phyloP scores from a whole-genome alignment of 2,113 vertebrate species.

The Xiphias gladius region DNA sequence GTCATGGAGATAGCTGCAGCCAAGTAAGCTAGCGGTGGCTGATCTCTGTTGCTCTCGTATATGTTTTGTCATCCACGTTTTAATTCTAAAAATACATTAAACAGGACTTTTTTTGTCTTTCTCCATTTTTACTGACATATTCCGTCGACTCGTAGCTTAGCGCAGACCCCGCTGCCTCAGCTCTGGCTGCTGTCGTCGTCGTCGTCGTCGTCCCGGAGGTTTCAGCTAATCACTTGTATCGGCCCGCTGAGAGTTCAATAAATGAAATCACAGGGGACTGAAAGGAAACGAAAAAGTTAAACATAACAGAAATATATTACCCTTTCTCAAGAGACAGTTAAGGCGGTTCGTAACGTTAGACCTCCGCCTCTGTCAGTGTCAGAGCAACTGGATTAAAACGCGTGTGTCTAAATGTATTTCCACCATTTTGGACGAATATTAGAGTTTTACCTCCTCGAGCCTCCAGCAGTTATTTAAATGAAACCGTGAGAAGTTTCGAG shows the following conservation, averaged over 20 bases:
- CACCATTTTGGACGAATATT: no score
- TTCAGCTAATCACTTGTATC: neutral
- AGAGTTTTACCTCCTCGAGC: no score
- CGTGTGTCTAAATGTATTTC: no score
- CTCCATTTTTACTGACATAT: neutral
- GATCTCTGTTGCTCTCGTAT: neutral
- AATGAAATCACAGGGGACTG: neutral
- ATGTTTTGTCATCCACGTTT: neutral
- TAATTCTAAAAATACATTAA: neutral
- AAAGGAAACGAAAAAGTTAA: neutral
- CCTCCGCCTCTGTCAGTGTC: no score
- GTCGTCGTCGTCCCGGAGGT: neutral
- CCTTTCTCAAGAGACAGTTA: no score
- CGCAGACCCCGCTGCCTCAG: neutral
- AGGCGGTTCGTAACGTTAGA: no score
- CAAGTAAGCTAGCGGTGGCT: constrained; percentile 31
- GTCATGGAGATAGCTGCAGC: constrained; percentile 51
- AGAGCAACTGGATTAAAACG: no score
- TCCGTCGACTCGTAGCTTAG: neutral
- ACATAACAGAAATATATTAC: neutral
- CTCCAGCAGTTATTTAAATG: no score
- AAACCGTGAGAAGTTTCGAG: no score
- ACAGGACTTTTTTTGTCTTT: neutral
- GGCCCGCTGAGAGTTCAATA: neutral
- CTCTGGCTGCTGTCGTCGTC: neutral